A percentile compares a stretch with the other conserved stretches of the same genome.
These are phyloP conservation scores for Thermophis baileyi DNA, from an alignment of 2,113 vertebrate species.

Conservation along the genomic window DNA sequence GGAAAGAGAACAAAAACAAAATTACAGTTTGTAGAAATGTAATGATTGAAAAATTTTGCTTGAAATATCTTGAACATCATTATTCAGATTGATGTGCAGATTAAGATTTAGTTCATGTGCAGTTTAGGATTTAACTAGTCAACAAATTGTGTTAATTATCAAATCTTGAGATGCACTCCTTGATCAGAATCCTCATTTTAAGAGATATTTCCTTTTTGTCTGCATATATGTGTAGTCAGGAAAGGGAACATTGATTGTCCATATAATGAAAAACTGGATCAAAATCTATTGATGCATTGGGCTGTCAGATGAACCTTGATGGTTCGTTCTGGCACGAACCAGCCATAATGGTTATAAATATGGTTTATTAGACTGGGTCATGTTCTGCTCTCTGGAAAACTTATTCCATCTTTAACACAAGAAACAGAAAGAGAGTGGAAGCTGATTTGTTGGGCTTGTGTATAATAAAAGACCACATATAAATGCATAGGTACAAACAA, in stretches of 20 bases:
- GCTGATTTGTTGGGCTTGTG: neutral
- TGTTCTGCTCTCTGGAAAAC: neutral
- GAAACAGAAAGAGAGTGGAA: neutral
- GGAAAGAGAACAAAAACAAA: neutral
- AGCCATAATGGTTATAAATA: neutral
- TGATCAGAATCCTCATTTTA: neutral
- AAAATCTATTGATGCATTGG: neutral
- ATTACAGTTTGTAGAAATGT: neutral
- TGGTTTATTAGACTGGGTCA: neutral
- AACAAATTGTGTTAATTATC: neutral
- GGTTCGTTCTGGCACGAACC: neutral
- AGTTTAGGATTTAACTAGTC: neutral
- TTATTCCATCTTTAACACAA: too few relatives aligned
- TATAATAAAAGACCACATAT: neutral
- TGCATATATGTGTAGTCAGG: neutral
- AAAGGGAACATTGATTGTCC: neutral
- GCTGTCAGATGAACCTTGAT: neutral
- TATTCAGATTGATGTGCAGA: neutral
- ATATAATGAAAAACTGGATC: neutral
- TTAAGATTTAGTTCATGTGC: neutral
- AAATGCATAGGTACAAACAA: neutral
- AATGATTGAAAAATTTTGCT: neutral
- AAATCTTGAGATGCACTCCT: neutral
- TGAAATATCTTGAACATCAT: too few relatives aligned
- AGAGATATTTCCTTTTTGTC: too few relatives aligned